These are phyloP conservation scores for Mesocricetus auratus DNA, from an alignment of 2,113 vertebrate species.

Conservation along the genomic window DNA sequence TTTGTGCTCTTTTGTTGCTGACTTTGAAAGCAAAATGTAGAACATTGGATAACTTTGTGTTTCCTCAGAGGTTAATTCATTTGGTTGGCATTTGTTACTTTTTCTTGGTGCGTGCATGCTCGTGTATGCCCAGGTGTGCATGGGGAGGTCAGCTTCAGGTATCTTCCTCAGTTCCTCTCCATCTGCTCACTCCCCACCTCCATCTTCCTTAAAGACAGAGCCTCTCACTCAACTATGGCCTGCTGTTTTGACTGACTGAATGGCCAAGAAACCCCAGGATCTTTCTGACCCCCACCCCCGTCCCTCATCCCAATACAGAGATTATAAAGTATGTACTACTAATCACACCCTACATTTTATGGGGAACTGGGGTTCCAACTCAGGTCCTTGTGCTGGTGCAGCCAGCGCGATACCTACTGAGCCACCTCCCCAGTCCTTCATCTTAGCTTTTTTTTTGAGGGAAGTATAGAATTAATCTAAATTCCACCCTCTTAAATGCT, in stretches of 20 bases:
- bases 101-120: neutral
- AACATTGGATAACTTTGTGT: neutral
- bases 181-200: neutral
- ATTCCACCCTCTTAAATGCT: neutral
- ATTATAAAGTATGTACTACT: neutral
- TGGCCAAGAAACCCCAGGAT: neutral
- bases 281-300: neutral
- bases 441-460: constrained; percentile 34
- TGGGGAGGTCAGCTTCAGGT: neutral
- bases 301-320: neutral
- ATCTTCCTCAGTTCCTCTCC: neutral
- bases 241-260: neutral
- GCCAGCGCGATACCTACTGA: neutral
- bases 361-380: neutral
- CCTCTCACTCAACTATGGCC: neutral
- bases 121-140: neutral
- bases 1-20: neutral
- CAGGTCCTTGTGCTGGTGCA: neutral
- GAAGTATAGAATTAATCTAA: neutral
- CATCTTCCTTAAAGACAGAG: neutral
- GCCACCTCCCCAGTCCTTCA: neutral
- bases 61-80: neutral
- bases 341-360: neutral
- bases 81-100: neutral
- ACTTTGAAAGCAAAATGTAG: neutral